Base-by-base conservation (phyloP, 2,888 invertebrate species). In the Galerucella calmariensis region DNA sequence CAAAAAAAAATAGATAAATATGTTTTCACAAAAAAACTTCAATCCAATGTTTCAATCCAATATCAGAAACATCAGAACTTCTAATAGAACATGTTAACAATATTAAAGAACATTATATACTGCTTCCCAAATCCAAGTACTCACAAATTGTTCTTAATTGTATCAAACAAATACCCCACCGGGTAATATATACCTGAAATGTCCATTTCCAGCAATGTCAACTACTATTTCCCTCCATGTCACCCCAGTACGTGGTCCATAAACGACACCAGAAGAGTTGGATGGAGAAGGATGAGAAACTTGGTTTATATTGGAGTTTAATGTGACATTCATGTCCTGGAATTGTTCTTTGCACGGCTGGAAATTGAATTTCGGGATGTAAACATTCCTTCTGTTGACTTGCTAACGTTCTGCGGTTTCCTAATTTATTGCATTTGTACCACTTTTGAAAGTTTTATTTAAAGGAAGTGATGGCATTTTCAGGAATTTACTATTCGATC, bases 291-390 rank as follows among this genome's bases (percentile, higher is more conserved):
- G 72, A 72, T 72, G 72, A 63, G 72, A 72, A 72, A 72, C 66
- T 72, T 72, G 66, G 66, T 72, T 72, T 72, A 72, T 72, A 72
- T 72, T 72, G 72, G 72, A 72, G 72, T 72, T 72, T 72, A 72
- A 66, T 72, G 66, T 67, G 72, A 72, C 72, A n/a, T 72, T 72
- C 67, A 72, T 66, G 66, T 72, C 66, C 66, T 20, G 58, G 66
- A 72, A 72, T 72, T 72, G 72, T 72, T 72, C 72, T 72, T 72
- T 59, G 66, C 72, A 67, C 66, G 72, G 72, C 46, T 72, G 48
- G 72, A 72, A 72, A 72, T 72, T 72, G 66, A 72, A 72, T 72
- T 72, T 72, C 41, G 66, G 72, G 59, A 72, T 59, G 58, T 72
- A 66, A 59, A 72, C 72, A 72, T 72, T 72, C 72, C 72, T 72